Base-by-base conservation (phyloP, 2,113 vertebrate genomes). In the Lepidothrix coronata region DNA sequence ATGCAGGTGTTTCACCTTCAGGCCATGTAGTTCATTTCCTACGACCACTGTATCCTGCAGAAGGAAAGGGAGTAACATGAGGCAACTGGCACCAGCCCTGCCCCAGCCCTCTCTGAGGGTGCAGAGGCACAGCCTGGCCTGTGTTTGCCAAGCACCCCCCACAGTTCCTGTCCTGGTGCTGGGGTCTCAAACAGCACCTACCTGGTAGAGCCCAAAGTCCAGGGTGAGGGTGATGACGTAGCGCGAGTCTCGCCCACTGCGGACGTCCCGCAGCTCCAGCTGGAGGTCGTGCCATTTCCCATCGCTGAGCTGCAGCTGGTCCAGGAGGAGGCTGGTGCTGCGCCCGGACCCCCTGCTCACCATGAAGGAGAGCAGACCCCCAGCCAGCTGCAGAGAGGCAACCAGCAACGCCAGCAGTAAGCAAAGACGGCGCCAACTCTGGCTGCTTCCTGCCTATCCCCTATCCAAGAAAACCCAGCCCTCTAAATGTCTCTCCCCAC, bases 211-310 rank as follows among this genome's bases (percentile, higher is more conserved):
- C 74, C 98, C 99, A 9, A 99, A 99, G 97, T 99, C 99, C 61
- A 99, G 95, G 48, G 98, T 98, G 76, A 99, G 97, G 25, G 98
- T 99, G 83, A 99, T 98, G 18, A 99, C 97, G 1, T 99, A 99
- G 81, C 98, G 98, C 0, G 98, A 98, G 79, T 99, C 99, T 11
- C 98, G 97, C 44, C 99, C 99, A 2, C 98, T 98, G 84, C 96
- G 99, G 62, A 99, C 98, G 0, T 99, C 99, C 62, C 98, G 98
- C 82, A 99, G 97, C 96, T 99, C 99, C 92, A 99, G 98, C 93
- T 99, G 99, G 52, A 99, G 97, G 96, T 99, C 99, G 0, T 99
- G 99, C 99, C 99, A 99, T 35, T 76, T 98, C 46, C 99, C 99
- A 31, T 99, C 99, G 23, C 98, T 99, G 96, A 99, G 98, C 78